Evolutionary conservation across 2,888 invertebrate species (phyloP), one percentile per base, ranked within the genome.

Genomic region (Salpingus planirostris): DNA sequence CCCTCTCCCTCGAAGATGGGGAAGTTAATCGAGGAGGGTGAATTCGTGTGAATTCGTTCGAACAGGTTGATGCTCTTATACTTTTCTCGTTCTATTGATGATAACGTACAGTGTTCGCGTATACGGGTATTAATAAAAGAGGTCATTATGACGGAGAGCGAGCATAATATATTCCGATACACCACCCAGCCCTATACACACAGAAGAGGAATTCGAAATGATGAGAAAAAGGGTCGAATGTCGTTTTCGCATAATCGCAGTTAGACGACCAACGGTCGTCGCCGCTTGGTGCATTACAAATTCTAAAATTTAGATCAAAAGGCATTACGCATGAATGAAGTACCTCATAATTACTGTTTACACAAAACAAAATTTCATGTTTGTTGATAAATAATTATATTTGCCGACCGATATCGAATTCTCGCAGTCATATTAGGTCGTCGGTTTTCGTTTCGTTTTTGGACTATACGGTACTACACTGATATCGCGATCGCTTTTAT

Each of bases 61-160:
- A 36, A 49, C 64, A 63, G 63, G 63, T 64, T 61, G 59, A 55
- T 55, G 47, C 10, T 45, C 44, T 50, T 43, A 47, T n/a, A n/a
- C 44, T 24, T 13, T n/a, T 14, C 52, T 55, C 57, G 60, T 59
- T 48, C 57, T 58, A 60, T n/a, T n/a, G n/a, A n/a, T n/a, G n/a
- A n/a, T n/a, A n/a, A n/a, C n/a, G n/a, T n/a, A n/a, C n/a, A n/a
- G n/a, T n/a, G n/a, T n/a, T n/a, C n/a, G n/a, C n/a, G n/a, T n/a
- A n/a, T n/a, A n/a, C n/a, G n/a, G n/a, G n/a, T n/a, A n/a, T n/a
- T n/a, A n/a, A n/a, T n/a, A n/a, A n/a, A n/a, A n/a, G n/a, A n/a
- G n/a, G n/a, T n/a, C n/a, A n/a, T n/a, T n/a, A n/a, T n/a, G n/a
- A n/a, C n/a, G n/a, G n/a, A n/a, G n/a, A n/a, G n/a, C n/a, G n/a